Conservation (phyloP, 1,140 invertebrate genomes). For the Megathymus violae region DNA sequence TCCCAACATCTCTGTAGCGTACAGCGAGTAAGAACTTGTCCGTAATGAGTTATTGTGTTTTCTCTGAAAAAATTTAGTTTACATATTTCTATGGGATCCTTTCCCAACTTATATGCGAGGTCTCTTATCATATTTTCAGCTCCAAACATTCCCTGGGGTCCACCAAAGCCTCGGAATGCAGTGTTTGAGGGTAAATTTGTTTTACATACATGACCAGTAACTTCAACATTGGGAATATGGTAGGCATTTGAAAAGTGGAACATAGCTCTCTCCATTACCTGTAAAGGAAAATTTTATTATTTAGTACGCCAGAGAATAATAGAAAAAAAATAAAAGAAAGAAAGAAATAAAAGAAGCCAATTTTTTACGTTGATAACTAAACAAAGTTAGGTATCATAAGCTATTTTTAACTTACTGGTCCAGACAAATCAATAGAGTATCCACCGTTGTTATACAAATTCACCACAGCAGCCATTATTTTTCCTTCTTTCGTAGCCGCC, state of each 20-base stretch:
- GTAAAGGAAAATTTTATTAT: slow-evolving; percentile 36
- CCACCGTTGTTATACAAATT: slow-evolving; percentile 94
- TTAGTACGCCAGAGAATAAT: not conserved
- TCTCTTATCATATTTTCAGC: slow-evolving; percentile 91
- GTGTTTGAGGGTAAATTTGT: slow-evolving; percentile 96
- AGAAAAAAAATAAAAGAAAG: too few relatives aligned
- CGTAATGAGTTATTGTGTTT: slow-evolving; percentile 91
- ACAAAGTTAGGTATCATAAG: too few relatives aligned
- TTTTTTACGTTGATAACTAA: too few relatives aligned
- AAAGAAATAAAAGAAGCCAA: too few relatives aligned
- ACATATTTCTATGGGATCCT: slow-evolving; percentile 83
- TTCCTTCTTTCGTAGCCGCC: slow-evolving; percentile 90
- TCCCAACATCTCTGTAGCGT: slow-evolving; percentile 92
- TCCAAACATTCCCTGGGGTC: slow-evolving; percentile 94
- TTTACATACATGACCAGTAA: slow-evolving; percentile 89
- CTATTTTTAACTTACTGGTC: slow-evolving; percentile 87
- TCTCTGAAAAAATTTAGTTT: slow-evolving; percentile 92
- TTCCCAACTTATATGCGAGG: slow-evolving; percentile 88
- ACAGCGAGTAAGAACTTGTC: slow-evolving; percentile 90
- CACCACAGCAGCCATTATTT: slow-evolving; percentile 88
- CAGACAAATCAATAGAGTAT: slow-evolving; percentile 92
- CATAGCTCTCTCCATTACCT: slow-evolving; percentile 91
- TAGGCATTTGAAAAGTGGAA: slow-evolving; percentile 93
- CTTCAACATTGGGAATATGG: slow-evolving; percentile 87
- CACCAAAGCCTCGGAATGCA: slow-evolving; percentile 95